Evolutionary conservation across 2,113 vertebrate genomes (phyloP), one percentile per base, ranked within the genome.

Genomic region (Orcinus orca): DNA sequence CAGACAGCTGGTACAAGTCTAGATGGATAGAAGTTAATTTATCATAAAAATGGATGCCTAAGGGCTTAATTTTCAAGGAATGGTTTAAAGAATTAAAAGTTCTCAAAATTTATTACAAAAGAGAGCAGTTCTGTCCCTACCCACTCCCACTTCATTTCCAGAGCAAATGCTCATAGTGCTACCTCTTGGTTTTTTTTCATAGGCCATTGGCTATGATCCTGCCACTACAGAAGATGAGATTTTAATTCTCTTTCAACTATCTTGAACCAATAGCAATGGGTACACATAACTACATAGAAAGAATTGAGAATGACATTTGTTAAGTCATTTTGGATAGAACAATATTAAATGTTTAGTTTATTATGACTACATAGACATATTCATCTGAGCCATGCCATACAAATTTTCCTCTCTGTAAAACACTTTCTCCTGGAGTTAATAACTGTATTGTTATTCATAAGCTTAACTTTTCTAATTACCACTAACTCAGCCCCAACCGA

Each of bases 51-150:
- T 21, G 25, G 63, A 82, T 53, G 1, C 38, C 13, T 53, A 67
- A 58, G 8, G 8, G n/a, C 47, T 95, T 93, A 79, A 83, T 77
- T 93, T 96, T 85, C 60, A 91, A 92, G 67, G 31, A 70, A 47
- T 53, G 5, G 26, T 65, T 92, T 58, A 77, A 87, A 82, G 36
- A 95, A 53, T 77, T 58, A 76, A 10, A 93, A 95, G 58, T 85
- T 76, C 31, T 95, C 41, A 76, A 74, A 88, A 68, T 26, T 91
- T 90, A 60, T n/a, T 68, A 73, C 25, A 74, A 77, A 95, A 92
- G 41, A 47, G 5, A 73, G 23, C 21, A 20, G n/a, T 86, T 55
- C 20, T 44, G 44, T 73, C 1, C 18, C 41, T 23, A 53, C 13
- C 11, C 17, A 83, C 5, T 14, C 71, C 41, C 2, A 79, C 62